Conservation (phyloP, 2,113 vertebrate genomes). For the Tenebrosternarchus preto region DNA sequence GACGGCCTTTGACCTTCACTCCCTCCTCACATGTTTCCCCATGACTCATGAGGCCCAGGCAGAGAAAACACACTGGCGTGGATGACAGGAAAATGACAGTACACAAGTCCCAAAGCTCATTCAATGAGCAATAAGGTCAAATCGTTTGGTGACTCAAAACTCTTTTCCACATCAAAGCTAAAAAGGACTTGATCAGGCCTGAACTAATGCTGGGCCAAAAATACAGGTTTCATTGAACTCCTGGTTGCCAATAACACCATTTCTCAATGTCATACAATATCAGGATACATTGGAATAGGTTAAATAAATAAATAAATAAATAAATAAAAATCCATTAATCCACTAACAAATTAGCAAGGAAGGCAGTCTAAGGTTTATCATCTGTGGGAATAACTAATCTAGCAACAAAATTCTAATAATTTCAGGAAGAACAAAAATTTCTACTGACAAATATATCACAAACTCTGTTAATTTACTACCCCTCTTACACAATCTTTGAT, state of each 20-base stretch:
- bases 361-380: too few relatives aligned
- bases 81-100: constrained; percentile 36
- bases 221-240: not conserved
- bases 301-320: too few relatives aligned
- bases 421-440: not conserved
- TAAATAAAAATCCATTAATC: too few relatives aligned
- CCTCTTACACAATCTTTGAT: constrained; percentile 22
- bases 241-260: not conserved
- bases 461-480: not conserved
- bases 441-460: not conserved
- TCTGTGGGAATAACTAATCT: too few relatives aligned
- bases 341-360: too few relatives aligned
- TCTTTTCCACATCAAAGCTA: not conserved
- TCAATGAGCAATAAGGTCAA: constrained; percentile 5
- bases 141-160: constrained; percentile 5
- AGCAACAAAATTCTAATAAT: too few relatives aligned
- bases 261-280: not conserved
- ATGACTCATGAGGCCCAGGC: constrained; percentile 43
- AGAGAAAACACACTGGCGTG: not conserved
- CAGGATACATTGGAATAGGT: too few relatives aligned
- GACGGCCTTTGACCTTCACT: constrained; percentile 17
- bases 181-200: not conserved
- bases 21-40: constrained; percentile 17
- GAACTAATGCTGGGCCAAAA: not conserved
- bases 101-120: not conserved